phyloP scores from a whole-genome alignment of 1,140 invertebrate species.

The Brachionus koreanus region DNA sequence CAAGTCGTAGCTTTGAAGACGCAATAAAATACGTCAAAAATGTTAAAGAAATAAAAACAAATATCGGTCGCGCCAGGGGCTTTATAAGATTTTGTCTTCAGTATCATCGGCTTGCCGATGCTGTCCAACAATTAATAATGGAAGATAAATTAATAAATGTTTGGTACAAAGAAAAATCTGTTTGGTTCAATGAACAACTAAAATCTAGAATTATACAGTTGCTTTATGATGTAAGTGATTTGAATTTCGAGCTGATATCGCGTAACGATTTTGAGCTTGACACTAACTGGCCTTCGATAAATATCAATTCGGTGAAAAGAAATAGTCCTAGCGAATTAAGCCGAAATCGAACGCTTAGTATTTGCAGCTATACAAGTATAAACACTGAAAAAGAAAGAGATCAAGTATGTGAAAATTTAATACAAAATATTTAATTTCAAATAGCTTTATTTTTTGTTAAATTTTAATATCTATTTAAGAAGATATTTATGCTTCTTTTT shows the following conservation, averaged over 20 bases:
- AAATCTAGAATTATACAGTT: slow-evolving; percentile 50
- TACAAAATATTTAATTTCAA: no score
- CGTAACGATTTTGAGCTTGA: slow-evolving; percentile 59
- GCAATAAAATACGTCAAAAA: slow-evolving; percentile 59
- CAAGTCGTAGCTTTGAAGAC: slow-evolving; percentile 54
- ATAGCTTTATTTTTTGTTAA: no score
- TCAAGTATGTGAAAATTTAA: slow-evolving; percentile 57
- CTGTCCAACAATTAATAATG: slow-evolving; percentile 56
- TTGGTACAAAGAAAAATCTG: slow-evolving; percentile 52
- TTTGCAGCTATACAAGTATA: slow-evolving; percentile 52
- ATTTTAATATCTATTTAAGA: no score
- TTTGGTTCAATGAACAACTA: slow-evolving; percentile 52
- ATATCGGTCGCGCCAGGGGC: slow-evolving; percentile 56
- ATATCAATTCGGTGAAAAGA: slow-evolving; percentile 45
- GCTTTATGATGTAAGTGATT: slow-evolving; percentile 60
- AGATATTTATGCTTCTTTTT: not conserved
- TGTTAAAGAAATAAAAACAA: slow-evolving; percentile 58
- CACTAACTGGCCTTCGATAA: slow-evolving; percentile 59
- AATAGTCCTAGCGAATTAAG: slow-evolving; percentile 49
- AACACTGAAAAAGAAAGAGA: slow-evolving; percentile 51
- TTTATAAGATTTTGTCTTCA: slow-evolving; percentile 60
- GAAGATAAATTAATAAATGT: slow-evolving; percentile 52
- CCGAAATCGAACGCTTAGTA: slow-evolving; percentile 52
- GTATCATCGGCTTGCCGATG: slow-evolving; percentile 59
- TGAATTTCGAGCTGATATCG: slow-evolving; percentile 60